phyloP scores from a whole-genome alignment of 92 coral and sea anemone species.

The Phenganax marumi region DNA sequence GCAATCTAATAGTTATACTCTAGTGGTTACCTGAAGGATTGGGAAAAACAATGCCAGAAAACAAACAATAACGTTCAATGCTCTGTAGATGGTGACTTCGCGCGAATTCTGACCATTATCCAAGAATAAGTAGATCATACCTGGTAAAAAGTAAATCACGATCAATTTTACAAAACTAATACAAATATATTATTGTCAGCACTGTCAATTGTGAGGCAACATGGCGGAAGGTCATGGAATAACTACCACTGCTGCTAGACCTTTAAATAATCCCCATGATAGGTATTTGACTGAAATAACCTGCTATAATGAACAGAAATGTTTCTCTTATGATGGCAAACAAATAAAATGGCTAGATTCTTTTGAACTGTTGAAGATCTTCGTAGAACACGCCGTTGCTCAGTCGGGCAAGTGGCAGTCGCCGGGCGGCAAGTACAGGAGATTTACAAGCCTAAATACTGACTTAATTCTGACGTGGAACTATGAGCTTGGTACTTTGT shows the following conservation, averaged over 20 bases:
- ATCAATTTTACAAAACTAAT: no score
- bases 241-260: no score
- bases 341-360: background rate
- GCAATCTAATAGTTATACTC: no score
- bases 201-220: no score
- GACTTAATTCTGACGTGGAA: background rate
- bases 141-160: constrained; percentile 36
- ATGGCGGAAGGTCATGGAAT: no score
- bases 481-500: background rate
- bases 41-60: constrained; percentile 60
- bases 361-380: background rate
- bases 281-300: background rate
- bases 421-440: background rate
- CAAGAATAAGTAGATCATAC: constrained; percentile 54
- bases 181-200: no score
- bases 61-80: constrained; percentile 45
- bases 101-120: constrained; percentile 28
- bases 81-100: constrained; percentile 49
- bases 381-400: background rate
- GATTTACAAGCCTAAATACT: background rate
- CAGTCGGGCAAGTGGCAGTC: constrained; percentile 6
- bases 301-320: background rate
- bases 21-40: constrained; percentile 56
- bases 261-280: no score
- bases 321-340: background rate